A percentile compares a stretch with the other conserved stretches of the same genome.
Conservation (phyloP, 2,888 invertebrate genomes). For the Cantharis rustica region DNA sequence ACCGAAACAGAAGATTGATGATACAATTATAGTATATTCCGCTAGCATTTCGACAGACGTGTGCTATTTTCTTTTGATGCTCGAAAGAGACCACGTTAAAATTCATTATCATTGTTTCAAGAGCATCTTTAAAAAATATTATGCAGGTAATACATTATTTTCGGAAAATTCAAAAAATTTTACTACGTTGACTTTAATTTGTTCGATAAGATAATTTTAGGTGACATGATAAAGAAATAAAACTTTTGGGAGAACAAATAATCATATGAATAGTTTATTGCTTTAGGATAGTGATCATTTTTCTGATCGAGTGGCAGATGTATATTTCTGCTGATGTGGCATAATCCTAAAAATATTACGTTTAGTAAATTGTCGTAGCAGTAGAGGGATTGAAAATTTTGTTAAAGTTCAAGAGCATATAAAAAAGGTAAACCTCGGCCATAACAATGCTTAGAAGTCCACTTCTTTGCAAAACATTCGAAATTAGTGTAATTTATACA, state of each 20-base stretch:
- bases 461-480: not conserved
- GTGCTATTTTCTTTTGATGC: not conserved
- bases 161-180: not conserved
- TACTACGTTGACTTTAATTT: not conserved
- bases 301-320: slow-evolving; percentile 14
- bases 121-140: not conserved
- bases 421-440: slow-evolving; percentile 1
- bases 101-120: not conserved
- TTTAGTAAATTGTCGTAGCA: slow-evolving; percentile 17
- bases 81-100: not conserved
- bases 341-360: slow-evolving; percentile 18
- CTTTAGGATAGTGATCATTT: slow-evolving; percentile 14
- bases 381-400: slow-evolving; percentile 13
- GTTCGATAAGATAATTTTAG: not conserved
- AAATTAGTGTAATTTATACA: not conserved
- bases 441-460: not conserved
- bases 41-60: not conserved
- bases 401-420: slow-evolving; percentile 1
- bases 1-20: not conserved
- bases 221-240: not conserved
- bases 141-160: not conserved
- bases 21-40: not conserved
- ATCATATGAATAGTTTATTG: slow-evolving; percentile 17
- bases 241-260: not conserved
- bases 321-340: slow-evolving; percentile 23